A percentile compares a stretch with the other conserved stretches of the same genome.
Conservation (phyloP, 2,888 invertebrate species). For the Monochamus alternatus region DNA sequence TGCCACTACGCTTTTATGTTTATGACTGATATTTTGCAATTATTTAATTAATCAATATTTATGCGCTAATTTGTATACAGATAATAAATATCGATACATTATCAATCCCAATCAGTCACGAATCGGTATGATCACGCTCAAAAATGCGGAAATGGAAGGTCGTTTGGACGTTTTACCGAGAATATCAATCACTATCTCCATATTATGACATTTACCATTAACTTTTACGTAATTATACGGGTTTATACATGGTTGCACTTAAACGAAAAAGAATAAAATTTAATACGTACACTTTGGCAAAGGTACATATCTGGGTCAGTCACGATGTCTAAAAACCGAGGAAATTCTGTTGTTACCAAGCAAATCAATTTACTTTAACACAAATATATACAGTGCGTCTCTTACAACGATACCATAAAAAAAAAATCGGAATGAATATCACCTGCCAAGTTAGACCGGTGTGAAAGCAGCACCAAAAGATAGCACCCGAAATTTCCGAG, state of each 20-base stretch:
- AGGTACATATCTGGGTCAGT: too few species aligned
- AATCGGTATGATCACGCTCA: background rate
- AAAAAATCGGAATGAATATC: too few species aligned
- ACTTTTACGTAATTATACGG: conserved; percentile 16
- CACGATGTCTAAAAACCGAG: background rate
- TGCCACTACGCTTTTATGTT: background rate
- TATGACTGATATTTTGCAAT: background rate
- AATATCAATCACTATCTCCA: conserved; percentile 23
- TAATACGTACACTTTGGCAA: too few species aligned
- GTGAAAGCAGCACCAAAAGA: too few species aligned
- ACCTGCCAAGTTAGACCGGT: background rate
- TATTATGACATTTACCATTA: conserved; percentile 28
- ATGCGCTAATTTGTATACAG: conserved; percentile 3
- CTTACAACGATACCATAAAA: too few species aligned
- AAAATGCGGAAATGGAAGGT: conserved; percentile 21
- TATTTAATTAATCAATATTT: conserved; percentile 17
- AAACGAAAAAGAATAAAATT: background rate
- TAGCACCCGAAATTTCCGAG: too few species aligned
- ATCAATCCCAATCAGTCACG: conserved; percentile 14
- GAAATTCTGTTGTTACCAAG: background rate
- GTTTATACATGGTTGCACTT: conserved; percentile 1
- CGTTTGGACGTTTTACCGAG: conserved; percentile 15
- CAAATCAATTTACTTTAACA: too few species aligned
- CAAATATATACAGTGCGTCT: too few species aligned
- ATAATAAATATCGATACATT: conserved; percentile 17